phyloP scores from a whole-genome alignment of 2,113 vertebrate genomes.

The Lota lota region DNA sequence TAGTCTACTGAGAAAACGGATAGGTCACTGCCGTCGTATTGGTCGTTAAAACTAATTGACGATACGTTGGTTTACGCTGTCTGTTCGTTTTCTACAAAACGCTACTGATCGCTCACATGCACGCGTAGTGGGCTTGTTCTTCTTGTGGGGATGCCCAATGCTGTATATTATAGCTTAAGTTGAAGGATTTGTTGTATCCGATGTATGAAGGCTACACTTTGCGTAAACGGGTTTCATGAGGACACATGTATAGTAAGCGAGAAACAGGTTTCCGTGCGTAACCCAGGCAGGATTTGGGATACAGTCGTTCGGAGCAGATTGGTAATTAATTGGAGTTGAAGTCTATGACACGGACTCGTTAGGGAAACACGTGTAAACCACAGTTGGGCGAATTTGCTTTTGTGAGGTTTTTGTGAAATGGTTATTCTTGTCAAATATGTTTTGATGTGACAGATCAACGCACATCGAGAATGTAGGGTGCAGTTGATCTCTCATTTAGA shows the following conservation, averaged over 20 bases:
- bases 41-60: too few species aligned
- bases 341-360: conserved; percentile 61
- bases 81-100: too few species aligned
- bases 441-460: conserved; percentile 67
- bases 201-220: conserved; percentile 30
- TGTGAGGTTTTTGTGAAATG: conserved; percentile 30
- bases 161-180: conserved; percentile 15
- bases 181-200: conserved; percentile 33
- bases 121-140: conserved; percentile 34
- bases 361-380: conserved; percentile 67
- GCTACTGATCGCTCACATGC: conserved; percentile 41
- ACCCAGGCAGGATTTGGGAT: neutral
- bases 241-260: conserved; percentile 18
- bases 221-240: conserved; percentile 11
- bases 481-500: conserved; percentile 70
- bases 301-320: conserved; percentile 48
- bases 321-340: conserved; percentile 66
- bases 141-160: conserved; percentile 49
- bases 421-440: conserved; percentile 51
- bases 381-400: conserved; percentile 48
- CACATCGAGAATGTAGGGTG: conserved; percentile 55
- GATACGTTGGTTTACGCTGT: too few species aligned
- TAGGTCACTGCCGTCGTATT: too few species aligned
- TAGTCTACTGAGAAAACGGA: too few species aligned
- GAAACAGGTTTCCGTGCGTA: too few species aligned